Evolutionary conservation across 2,797 vertebrate genomes (phyloP), one percentile per base, ranked within the genome.

Genomic region (Parambassis ranga): DNA sequence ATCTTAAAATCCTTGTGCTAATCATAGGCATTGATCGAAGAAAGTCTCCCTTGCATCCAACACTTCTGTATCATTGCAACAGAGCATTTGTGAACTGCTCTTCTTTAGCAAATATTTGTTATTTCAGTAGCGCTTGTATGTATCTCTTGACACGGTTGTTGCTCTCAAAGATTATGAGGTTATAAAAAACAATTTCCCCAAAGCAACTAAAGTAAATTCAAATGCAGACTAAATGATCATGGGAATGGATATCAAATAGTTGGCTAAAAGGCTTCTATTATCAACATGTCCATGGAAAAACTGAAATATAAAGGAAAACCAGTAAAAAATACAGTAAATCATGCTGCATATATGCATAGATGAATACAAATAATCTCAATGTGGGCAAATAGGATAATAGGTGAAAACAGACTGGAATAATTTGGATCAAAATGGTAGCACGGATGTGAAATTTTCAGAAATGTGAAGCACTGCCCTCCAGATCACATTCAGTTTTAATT

Each of bases 301-400:
- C 52, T 48, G 22, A 44, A 26, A 19, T 19, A 23, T 9, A 63
- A 38, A 56, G 22, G 14, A 11, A 43, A 32, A 2, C 38, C 22
- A 4, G 48, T 36, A 23, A 18, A 5, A 60, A 20, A 44, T n/a
- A 20, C 18, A 60, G 15, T 36, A 41, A 59, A 56, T 41, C 38
- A 71, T 39, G 37, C 41, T 26, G 39, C 43, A 24, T 50, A 8
- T 26, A 53, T 62, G 28, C 19, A 61, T 46, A 16, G 5, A 64
- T 38, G 2, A 46, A 51, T 53, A 41, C 4, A 61, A 44, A 44
- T 4, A 41, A 14, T 10, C 1, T 7, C 8, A 11, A 43, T 50
- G 18, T 3, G 33, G 50, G 42, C 11, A 39, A 19, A n/a, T 55
- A 3, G 8, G 8, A 9, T 3, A 32, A 18, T 27, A 27, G 35